These are phyloP conservation scores for Strongylocentrotus purpuratus DNA, from an alignment of 35 echinoderm and acorn worm species.

Conservation along the genomic window DNA sequence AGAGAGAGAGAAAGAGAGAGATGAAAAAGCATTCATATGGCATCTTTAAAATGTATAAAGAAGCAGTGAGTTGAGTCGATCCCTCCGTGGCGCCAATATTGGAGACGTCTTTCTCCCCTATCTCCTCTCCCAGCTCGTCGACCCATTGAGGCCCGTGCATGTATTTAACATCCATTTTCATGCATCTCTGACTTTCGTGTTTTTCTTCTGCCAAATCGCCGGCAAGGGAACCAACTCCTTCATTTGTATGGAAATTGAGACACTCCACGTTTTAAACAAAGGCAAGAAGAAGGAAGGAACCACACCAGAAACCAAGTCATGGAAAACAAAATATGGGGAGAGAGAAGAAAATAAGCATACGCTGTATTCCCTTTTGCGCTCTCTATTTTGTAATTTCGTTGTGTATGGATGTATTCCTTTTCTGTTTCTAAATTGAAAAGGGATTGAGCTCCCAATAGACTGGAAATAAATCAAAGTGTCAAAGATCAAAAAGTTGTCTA, in stretches of 20 bases:
- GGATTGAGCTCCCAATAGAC: background rate
- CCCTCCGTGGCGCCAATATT: background rate
- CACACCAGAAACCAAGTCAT: background rate
- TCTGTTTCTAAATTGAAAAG: background rate
- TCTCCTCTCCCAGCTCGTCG: background rate
- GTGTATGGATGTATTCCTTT: background rate
- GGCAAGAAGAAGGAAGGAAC: background rate
- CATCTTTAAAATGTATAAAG: background rate
- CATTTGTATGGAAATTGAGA: slow-evolving; percentile 8
- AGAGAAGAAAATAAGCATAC: background rate
- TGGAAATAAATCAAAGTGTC: background rate
- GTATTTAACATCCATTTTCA: slow-evolving; percentile 9
- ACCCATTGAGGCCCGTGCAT: background rate
- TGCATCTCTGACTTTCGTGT: background rate
- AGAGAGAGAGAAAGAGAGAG: background rate
- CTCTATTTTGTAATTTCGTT: background rate
- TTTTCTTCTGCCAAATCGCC: background rate
- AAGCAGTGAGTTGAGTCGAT: background rate
- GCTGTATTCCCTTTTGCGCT: background rate
- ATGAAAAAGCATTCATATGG: background rate
- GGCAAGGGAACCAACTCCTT: background rate
- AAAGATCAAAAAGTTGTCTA: background rate
- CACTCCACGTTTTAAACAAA: background rate
- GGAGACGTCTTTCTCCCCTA: background rate
- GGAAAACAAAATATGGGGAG: background rate